Conservation (phyloP, 2,888 invertebrate species). For the Allacma fusca region DNA sequence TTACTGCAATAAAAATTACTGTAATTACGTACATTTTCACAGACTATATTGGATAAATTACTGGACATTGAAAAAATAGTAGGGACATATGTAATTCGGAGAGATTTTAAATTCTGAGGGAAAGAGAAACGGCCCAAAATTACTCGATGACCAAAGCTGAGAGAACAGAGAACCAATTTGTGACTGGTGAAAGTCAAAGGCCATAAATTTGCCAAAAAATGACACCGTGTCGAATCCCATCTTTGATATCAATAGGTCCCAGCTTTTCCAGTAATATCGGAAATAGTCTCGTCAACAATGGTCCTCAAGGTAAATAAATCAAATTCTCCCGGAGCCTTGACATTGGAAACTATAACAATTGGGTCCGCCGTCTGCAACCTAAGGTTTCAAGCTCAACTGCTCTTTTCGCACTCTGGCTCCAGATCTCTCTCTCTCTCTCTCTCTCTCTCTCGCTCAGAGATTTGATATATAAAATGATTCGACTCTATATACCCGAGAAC, state of each 20-base stretch:
- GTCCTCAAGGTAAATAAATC: conserved; percentile 43
- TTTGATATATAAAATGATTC: too few relatives aligned
- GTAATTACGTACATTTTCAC: too few relatives aligned
- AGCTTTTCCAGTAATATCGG: conserved; percentile 38
- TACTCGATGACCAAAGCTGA: too few relatives aligned
- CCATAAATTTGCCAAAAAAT: conserved; percentile 49
- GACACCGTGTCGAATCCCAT: conserved; percentile 43
- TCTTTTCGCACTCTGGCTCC: not conserved
- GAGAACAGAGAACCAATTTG: too few relatives aligned
- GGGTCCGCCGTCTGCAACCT: not conserved
- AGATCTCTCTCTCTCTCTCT: not conserved
- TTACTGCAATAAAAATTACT: too few relatives aligned
- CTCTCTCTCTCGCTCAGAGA: not conserved
- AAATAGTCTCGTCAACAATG: conserved; percentile 41
- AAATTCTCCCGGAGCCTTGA: not conserved
- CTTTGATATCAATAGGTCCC: conserved; percentile 49
- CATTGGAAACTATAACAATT: conserved; percentile 9
- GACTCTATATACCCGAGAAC: not conserved
- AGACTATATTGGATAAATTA: too few relatives aligned
- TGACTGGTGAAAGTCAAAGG: not conserved
- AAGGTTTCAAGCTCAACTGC: not conserved
- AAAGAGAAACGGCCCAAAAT: too few relatives aligned
- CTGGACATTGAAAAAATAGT: too few relatives aligned
- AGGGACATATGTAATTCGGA: too few relatives aligned
- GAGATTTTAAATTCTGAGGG: too few relatives aligned